Evolutionary conservation across 92 coral and sea anemone species (phyloP).

Genomic region (Nematostella vectensis): DNA sequence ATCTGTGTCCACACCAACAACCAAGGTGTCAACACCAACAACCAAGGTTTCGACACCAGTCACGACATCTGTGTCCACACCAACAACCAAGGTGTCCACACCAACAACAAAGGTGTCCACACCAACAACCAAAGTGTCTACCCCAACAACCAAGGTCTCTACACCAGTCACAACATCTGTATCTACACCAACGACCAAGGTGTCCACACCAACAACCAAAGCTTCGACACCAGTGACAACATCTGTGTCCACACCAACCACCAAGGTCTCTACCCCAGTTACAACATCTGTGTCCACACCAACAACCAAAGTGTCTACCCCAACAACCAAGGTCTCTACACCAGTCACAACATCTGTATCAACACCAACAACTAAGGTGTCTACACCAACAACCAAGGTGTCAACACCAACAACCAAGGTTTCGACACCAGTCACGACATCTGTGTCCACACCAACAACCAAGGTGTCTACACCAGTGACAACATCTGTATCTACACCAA

Average conservation of each 20-base stretch:
- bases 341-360: neutral
- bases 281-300: neutral
- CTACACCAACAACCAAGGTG: neutral
- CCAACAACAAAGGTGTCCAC: conserved; percentile 1
- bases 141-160: conserved; percentile 4
- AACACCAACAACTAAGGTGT: neutral
- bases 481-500: neutral
- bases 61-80: neutral
- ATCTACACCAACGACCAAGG: conserved; percentile 2
- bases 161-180: conserved; percentile 1
- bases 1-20: conserved; percentile 3
- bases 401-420: neutral
- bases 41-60: neutral
- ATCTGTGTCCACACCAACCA: neutral
- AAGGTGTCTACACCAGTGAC: neutral
- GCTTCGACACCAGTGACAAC: neutral
- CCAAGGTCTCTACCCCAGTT: neutral
- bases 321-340: neutral
- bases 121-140: neutral
- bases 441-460: neutral
- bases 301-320: conserved; percentile 3
- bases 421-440: conserved; percentile 3
- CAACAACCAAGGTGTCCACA: neutral
- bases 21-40: neutral
- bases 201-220: neutral